These are phyloP conservation scores for Drosophila leonis DNA, from an alignment of 2,888 invertebrate species.

Conservation along the genomic window DNA sequence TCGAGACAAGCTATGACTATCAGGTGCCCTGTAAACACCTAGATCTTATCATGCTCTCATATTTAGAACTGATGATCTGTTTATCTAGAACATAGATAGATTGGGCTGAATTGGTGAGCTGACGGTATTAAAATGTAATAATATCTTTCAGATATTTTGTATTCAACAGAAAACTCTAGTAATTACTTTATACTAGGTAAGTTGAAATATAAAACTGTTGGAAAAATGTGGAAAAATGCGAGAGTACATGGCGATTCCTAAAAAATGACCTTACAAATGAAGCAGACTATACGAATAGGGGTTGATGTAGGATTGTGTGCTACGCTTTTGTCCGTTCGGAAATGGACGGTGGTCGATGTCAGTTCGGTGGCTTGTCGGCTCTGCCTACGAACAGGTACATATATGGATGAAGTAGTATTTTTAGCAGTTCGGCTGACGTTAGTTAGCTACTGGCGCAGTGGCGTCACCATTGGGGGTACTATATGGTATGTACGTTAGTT, in stretches of 20 bases:
- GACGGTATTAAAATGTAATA: too few relatives aligned
- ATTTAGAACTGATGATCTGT: too few relatives aligned
- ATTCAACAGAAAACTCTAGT: not conserved
- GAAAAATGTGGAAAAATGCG: not conserved
- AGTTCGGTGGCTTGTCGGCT: conserved; percentile 37
- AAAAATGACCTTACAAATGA: not conserved
- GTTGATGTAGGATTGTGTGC: conserved; percentile 36
- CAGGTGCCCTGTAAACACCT: not conserved
- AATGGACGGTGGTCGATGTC: conserved; percentile 50
- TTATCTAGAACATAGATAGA: not conserved
- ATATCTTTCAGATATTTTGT: not conserved
- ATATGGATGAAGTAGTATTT: not conserved
- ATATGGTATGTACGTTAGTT: not conserved
- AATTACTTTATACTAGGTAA: not conserved
- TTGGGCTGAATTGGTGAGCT: not conserved
- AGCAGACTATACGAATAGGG: conserved; percentile 25
- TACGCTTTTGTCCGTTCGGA: conserved; percentile 11
- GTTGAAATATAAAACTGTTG: not conserved
- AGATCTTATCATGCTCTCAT: too few relatives aligned
- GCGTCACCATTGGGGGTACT: conserved; percentile 23
- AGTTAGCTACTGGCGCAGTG: conserved; percentile 11
- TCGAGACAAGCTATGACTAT: not conserved
- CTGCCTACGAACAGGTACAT: conserved; percentile 3
- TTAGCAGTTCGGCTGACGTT: conserved; percentile 1
- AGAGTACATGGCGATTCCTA: not conserved